Conservation (phyloP, 30 jellyfish, hydroid and myxozoan genomes). For the Aurelia aurita region DNA sequence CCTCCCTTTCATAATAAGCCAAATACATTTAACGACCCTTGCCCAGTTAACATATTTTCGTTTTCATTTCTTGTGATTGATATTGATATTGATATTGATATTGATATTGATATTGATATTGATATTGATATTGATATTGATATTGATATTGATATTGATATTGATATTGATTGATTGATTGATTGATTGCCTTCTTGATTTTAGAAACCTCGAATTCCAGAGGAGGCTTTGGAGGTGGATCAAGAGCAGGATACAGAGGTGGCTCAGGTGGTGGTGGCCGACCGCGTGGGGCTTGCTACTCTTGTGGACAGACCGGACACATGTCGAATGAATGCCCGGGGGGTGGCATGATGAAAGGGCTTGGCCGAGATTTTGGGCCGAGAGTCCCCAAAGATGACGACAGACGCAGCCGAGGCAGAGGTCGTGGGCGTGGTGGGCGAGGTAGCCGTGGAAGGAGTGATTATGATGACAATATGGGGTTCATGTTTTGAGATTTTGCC, state of each 20-base stretch:
- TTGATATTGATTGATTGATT: no score
- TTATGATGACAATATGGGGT: conserved; percentile 26
- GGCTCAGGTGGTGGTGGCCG: conserved; percentile 35
- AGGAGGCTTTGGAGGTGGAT: no score
- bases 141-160: no score
- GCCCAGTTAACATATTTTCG: no score
- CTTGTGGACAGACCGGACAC: conserved; percentile 84
- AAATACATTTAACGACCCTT: no score
- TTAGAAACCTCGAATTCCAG: no score
- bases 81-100: no score
- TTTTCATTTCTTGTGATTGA: no score
- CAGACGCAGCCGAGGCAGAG: conserved; percentile 45
- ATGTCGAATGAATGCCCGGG: conserved; percentile 75
- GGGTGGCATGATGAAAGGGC: conserved; percentile 8
- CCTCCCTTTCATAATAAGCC: no score
- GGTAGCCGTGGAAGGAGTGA: conserved; percentile 68
- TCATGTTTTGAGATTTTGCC: conserved; percentile 10
- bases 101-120: no score
- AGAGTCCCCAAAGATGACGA: conserved; percentile 35
- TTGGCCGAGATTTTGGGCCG: conserved; percentile 47
- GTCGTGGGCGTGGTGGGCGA: conserved; percentile 56
- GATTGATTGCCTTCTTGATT: no score
- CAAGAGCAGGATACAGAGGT: conserved; percentile 1
- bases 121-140: no score
- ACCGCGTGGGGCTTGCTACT: conserved; percentile 62